A percentile compares a stretch with the other conserved stretches of the same genome.
phyloP scores from a whole-genome alignment of 2,888 invertebrate species.

The Ennomos quercinarius region DNA sequence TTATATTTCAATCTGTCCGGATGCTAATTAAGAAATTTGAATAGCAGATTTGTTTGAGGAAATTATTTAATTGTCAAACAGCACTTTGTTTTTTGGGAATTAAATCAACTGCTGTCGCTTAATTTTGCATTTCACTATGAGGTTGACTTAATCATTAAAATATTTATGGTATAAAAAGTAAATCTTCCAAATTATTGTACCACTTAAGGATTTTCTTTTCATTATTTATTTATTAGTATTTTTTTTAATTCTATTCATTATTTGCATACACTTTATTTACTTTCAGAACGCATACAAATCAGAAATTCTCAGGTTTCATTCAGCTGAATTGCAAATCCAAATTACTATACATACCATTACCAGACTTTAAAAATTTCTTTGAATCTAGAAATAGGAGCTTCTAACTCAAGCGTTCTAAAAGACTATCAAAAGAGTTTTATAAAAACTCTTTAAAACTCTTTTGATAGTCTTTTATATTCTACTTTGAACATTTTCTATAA shows the following conservation, averaged over 20 bases:
- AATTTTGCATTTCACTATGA: conserved; percentile 5
- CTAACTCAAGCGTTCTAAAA: conserved; percentile 1
- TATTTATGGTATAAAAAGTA: too few relatives aligned
- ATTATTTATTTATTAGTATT: too few relatives aligned
- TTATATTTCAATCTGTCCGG: conserved; percentile 37
- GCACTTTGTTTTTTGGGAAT: conserved; percentile 18
- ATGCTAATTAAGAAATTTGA: conserved; percentile 45
- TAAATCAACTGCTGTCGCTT: conserved; percentile 14
- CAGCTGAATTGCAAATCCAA: too few relatives aligned
- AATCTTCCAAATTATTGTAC: too few relatives aligned
- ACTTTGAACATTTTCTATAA: conserved; percentile 1
- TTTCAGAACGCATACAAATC: too few relatives aligned
- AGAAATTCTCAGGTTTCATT: too few relatives aligned
- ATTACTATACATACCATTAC: too few relatives aligned
- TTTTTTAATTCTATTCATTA: too few relatives aligned
- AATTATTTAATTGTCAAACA: conserved; percentile 32
- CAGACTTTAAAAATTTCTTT: not conserved
- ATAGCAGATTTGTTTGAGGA: conserved; percentile 39
- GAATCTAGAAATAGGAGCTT: not conserved
- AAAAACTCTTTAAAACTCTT: conserved; percentile 3
- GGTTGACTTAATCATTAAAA: too few relatives aligned
- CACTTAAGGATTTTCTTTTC: too few relatives aligned
- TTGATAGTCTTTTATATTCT: not conserved
- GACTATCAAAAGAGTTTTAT: too few relatives aligned
- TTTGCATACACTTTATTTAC: too few relatives aligned